These are phyloP conservation scores for Microcebus lehilahytsara DNA, from an alignment of 2,113 vertebrate genomes.

Conservation along the genomic window DNA sequence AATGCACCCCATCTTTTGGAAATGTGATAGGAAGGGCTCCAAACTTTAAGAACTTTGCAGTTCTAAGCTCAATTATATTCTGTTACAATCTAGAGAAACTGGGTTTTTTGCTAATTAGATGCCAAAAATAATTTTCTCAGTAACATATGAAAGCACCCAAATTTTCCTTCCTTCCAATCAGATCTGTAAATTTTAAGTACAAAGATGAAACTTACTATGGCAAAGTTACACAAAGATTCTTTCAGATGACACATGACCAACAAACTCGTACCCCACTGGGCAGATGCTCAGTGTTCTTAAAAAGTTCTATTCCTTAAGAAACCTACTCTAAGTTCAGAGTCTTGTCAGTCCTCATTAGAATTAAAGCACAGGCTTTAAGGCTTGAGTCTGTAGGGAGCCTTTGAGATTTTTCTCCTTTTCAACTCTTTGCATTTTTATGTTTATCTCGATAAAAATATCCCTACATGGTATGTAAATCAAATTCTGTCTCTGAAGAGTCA, in stretches of 20 bases:
- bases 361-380: not conserved
- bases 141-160: not conserved
- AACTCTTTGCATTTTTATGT: not conserved
- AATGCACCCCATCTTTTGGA: not conserved
- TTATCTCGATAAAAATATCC: not conserved
- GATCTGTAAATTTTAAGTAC: not conserved
- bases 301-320: not conserved
- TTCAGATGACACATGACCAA: not conserved
- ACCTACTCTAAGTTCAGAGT: not conserved
- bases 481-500: not conserved
- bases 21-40: not conserved
- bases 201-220: not conserved
- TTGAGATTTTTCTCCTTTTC: not conserved
- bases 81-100: not conserved
- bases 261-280: not conserved
- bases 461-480: not conserved
- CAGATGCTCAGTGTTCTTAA: not conserved
- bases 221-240: not conserved
- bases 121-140: slow-evolving; percentile 7
- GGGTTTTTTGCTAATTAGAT: not conserved
- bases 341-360: not conserved
- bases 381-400: not conserved
- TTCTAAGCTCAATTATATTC: not conserved
- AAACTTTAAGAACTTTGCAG: not conserved
- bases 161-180: not conserved